A percentile compares a stretch with the other conserved stretches of the same genome.
These are phyloP conservation scores for Nannospalax galili DNA, from an alignment of 2,113 vertebrate species.

Conservation along the genomic window DNA sequence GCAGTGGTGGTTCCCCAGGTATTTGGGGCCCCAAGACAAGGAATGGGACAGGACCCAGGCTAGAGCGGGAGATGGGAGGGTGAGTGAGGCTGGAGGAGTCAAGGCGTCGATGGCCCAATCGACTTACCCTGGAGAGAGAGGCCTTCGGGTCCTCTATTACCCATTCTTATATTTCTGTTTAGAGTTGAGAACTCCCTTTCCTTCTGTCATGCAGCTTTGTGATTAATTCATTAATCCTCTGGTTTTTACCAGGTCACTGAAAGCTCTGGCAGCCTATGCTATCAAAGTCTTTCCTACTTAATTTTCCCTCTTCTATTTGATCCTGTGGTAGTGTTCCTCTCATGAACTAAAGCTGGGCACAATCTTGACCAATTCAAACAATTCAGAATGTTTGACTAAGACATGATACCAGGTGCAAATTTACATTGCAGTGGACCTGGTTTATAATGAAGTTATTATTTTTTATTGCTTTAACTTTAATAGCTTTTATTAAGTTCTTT, in stretches of 20 bases:
- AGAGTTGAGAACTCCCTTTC: slow-evolving; percentile 40
- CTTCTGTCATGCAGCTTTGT: slow-evolving; percentile 18
- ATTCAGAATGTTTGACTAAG: slow-evolving; percentile 32
- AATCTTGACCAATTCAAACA: slow-evolving; percentile 38
- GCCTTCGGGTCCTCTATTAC: too few relatives aligned
- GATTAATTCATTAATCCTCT: slow-evolving; percentile 41
- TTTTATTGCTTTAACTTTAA: neutral
- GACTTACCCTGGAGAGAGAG: too few relatives aligned
- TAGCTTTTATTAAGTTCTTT: slow-evolving; percentile 5
- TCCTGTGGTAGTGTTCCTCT: neutral
- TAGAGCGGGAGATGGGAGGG: too few relatives aligned
- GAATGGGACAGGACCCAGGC: too few relatives aligned
- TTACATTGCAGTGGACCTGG: neutral
- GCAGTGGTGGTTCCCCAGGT: too few relatives aligned
- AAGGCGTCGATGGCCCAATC: too few relatives aligned
- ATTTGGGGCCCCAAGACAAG: too few relatives aligned
- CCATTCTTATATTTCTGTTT: slow-evolving; percentile 4
- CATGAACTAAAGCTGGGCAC: neutral
- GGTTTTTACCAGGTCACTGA: slow-evolving; percentile 34
- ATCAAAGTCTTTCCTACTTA: neutral
- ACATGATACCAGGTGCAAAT: neutral
- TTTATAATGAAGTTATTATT: neutral
- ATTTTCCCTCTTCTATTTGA: slow-evolving; percentile 45
- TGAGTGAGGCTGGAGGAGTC: too few relatives aligned
- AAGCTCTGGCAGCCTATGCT: slow-evolving; percentile 1